A percentile compares a stretch with the other conserved stretches of the same genome.
phyloP scores from a whole-genome alignment of 2,888 invertebrate species.

The Troilus luridus region DNA sequence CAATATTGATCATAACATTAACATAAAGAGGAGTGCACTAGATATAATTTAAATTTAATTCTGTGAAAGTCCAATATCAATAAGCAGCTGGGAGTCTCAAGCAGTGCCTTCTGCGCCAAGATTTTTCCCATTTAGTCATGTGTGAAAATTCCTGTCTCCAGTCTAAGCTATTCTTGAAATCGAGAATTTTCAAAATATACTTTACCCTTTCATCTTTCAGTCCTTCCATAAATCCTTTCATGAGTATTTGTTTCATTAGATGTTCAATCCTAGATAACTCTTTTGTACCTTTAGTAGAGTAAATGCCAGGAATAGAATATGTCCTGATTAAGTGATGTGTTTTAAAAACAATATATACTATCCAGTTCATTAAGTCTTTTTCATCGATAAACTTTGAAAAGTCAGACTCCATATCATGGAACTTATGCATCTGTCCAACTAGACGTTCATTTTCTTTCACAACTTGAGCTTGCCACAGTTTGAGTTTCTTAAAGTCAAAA shows the following conservation, averaged over 20 bases:
- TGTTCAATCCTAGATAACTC: conserved; percentile 41
- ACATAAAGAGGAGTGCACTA: neutral
- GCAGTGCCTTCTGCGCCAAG: conserved; percentile 36
- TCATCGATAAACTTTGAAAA: conserved; percentile 4
- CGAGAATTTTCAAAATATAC: conserved; percentile 18
- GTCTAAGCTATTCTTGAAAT: conserved; percentile 11
- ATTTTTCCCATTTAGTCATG: conserved; percentile 48
- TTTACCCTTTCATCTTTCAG: conserved; percentile 47
- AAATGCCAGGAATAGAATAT: conserved; percentile 48
- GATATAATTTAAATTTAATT: neutral
- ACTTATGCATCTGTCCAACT: conserved; percentile 4
- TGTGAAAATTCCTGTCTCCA: conserved; percentile 25
- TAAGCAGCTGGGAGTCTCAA: neutral
- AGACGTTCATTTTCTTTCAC: conserved; percentile 13
- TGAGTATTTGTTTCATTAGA: conserved; percentile 21
- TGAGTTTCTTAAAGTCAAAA: conserved; percentile 44
- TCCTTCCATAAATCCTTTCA: conserved; percentile 40
- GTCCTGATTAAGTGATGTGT: conserved; percentile 48
- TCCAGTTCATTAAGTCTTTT: conserved; percentile 50
- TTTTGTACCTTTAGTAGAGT: neutral
- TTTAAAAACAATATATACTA: conserved; percentile 48
- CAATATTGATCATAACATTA: neutral
- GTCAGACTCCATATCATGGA: neutral
- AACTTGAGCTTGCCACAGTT: conserved; percentile 13
- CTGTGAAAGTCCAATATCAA: neutral